These are phyloP conservation scores for Cynopterus sphinx DNA, from an alignment of 2,797 vertebrate genomes.

Conservation along the genomic window DNA sequence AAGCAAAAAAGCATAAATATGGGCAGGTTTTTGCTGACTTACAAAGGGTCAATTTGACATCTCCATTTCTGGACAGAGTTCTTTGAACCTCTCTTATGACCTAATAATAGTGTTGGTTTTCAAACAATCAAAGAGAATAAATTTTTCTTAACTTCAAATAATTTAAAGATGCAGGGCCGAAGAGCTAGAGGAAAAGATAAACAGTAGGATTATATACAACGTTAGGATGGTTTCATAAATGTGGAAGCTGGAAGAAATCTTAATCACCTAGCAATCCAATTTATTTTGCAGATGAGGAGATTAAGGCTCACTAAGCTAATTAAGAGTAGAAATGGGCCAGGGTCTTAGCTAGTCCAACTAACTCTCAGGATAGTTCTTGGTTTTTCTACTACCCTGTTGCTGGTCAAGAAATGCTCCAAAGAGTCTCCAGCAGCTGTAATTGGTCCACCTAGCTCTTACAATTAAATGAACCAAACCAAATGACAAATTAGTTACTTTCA, in stretches of 20 bases:
- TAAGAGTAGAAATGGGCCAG: not conserved
- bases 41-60: slow-evolving; percentile 17
- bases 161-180: not conserved
- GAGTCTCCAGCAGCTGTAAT: not conserved
- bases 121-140: not conserved
- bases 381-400: not conserved
- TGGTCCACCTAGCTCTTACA: not conserved
- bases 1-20: not conserved
- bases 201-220: not conserved
- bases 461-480: slow-evolving; percentile 45
- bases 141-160: not conserved
- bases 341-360: not conserved
- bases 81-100: not conserved
- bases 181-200: not conserved
- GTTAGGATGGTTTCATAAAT: not conserved
- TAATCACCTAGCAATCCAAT: not conserved
- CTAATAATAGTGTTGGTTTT: not conserved
- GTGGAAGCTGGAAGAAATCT: not conserved
- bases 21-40: not conserved
- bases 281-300: not conserved
- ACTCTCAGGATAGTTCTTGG: not conserved
- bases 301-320: not conserved
- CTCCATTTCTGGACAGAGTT: not conserved
- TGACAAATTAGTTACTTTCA: not conserved
- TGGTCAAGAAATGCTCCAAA: not conserved